Conservation (phyloP, 2,113 vertebrate species). For the Pomatorhinus ruficollis region DNA sequence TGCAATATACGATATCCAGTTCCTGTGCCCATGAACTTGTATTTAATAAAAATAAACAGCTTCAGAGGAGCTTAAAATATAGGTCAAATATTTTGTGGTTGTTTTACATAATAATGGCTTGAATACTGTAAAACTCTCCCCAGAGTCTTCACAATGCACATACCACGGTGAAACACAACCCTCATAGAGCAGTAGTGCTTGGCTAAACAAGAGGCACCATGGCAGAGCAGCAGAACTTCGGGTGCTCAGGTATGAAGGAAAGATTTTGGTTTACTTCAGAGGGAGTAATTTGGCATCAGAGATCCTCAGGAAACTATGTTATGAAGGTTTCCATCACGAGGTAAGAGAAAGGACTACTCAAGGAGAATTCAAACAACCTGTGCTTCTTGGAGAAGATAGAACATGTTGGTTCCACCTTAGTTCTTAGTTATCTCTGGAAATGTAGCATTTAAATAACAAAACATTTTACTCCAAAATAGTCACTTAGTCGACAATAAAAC, state of each 20-base stretch:
- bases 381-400: neutral
- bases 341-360: neutral
- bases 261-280: neutral
- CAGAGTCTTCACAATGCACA: neutral
- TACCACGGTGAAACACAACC: neutral
- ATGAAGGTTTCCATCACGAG: neutral
- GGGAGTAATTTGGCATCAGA: neutral
- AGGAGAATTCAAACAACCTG: neutral
- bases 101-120: neutral
- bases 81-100: neutral
- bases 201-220: neutral
- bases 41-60: neutral
- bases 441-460: neutral
- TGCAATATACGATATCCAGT: neutral
- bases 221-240: neutral
- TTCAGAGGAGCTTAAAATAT: neutral
- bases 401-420: rapidly evolving
- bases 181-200: neutral
- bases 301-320: neutral
- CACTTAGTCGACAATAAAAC: neutral
- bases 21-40: neutral
- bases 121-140: neutral
- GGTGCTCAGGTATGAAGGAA: neutral
- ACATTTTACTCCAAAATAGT: neutral
- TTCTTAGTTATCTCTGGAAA: neutral